phyloP scores from a whole-genome alignment of 2,888 invertebrate genomes.

The Hydrotaea cyrtoneurina region DNA sequence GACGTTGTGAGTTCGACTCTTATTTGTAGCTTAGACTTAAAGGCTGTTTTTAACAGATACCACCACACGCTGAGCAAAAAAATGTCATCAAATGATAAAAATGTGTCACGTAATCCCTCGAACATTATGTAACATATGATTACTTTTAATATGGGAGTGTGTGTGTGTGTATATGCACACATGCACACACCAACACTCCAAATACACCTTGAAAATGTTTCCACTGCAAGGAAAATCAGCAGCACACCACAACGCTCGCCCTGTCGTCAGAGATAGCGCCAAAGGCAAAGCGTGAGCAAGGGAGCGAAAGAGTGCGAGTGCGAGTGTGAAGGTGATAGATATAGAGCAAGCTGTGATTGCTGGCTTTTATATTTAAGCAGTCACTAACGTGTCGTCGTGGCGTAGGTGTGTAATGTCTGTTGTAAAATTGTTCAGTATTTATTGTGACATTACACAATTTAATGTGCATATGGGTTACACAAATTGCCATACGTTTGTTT shows the following conservation, averaged over 20 bases:
- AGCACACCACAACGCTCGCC: neutral
- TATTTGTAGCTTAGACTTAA: constrained; percentile 31
- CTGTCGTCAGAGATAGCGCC: neutral
- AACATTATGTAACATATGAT: constrained; percentile 67
- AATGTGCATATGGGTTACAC: neutral
- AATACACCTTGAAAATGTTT: constrained; percentile 21
- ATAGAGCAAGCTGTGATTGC: constrained; percentile 3
- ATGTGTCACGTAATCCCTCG: constrained; percentile 66
- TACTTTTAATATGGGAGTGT: constrained; percentile 45
- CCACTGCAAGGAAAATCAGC: constrained; percentile 2
- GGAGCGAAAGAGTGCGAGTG: neutral
- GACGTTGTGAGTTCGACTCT: constrained; percentile 3
- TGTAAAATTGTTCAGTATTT: constrained; percentile 4
- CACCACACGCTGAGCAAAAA: constrained; percentile 27
- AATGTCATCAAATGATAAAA: constrained; percentile 64
- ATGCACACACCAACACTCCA: neutral
- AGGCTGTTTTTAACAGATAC: constrained; percentile 40
- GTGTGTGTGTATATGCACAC: neutral
- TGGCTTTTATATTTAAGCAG: constrained; percentile 4
- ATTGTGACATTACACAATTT: constrained; percentile 12
- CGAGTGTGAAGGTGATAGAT: neutral
- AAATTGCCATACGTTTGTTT: neutral
- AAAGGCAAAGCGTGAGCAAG: neutral
- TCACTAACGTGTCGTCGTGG: neutral
- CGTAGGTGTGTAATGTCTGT: neutral